phyloP scores from a whole-genome alignment of 1,140 invertebrate species.

The Temnothorax longispinosus region DNA sequence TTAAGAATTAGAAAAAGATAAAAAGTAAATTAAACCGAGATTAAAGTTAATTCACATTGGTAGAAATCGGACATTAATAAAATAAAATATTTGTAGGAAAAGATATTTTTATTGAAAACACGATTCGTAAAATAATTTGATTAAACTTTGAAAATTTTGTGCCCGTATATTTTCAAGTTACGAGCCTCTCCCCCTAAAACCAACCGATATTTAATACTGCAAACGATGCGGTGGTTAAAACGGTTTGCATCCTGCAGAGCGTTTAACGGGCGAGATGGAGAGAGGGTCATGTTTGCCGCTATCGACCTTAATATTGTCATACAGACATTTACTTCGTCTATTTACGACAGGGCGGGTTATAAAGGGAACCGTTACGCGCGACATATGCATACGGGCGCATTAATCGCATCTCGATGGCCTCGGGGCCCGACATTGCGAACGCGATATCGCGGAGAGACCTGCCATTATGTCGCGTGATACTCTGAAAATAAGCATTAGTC shows the following conservation, averaged over 20 bases:
- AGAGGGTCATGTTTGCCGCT: background rate
- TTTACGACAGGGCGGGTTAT: conserved; percentile 47
- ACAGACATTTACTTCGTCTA: conserved; percentile 36
- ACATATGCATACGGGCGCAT: conserved; percentile 74
- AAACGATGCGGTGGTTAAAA: conserved; percentile 38
- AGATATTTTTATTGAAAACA: background rate
- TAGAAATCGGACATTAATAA: no score
- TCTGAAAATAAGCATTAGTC: conserved; percentile 60
- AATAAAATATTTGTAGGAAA: background rate
- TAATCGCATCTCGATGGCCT: conserved; percentile 76
- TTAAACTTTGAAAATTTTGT: background rate
- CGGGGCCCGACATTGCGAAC: conserved; percentile 40
- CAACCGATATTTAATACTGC: conserved; percentile 2
- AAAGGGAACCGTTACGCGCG: conserved; percentile 45
- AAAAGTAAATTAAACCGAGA: no score
- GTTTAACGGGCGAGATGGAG: background rate
- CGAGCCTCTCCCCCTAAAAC: background rate
- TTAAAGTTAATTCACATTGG: no score
- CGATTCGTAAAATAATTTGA: background rate
- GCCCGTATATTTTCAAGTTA: background rate
- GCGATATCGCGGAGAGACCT: conserved; percentile 45
- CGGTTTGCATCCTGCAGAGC: background rate
- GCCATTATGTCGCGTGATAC: conserved; percentile 48
- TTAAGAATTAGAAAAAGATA: no score
- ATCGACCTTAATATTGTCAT: conserved; percentile 62